Percentiles rank a stretch among this genome's conserved stretches.
These are phyloP conservation scores for Glareola pratincola DNA, from an alignment of 2,113 vertebrate genomes.

Conservation along the genomic window DNA sequence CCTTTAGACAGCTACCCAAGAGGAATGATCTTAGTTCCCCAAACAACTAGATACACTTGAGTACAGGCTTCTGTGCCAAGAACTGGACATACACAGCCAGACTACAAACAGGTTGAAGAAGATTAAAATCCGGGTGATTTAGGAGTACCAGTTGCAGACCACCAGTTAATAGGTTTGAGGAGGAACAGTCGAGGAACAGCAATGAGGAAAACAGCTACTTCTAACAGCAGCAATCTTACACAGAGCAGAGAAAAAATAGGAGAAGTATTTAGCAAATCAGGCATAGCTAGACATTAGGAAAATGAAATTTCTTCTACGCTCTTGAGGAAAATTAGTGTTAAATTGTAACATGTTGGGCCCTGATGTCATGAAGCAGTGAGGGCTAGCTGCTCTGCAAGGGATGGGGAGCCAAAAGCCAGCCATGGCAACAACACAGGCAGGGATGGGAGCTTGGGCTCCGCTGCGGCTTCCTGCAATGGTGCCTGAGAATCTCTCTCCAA, in stretches of 20 bases:
- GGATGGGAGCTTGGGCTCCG: neutral
- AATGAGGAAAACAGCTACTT: neutral
- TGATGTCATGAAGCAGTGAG: neutral
- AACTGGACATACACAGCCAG: too few relatives aligned
- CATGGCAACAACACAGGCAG: neutral
- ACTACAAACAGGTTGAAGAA: neutral
- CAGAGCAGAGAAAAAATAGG: neutral
- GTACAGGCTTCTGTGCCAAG: neutral
- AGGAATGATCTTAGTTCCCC: neutral
- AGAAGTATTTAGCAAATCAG: neutral
- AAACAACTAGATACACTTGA: neutral
- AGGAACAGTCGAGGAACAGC: neutral
- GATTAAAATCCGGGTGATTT: neutral
- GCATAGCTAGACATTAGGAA: neutral
- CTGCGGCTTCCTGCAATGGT: neutral
- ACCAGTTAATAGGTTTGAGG: neutral
- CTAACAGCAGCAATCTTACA: neutral
- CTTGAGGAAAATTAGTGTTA: neutral
- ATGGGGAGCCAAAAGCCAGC: neutral
- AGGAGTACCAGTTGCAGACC: neutral
- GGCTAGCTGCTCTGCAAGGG: neutral
- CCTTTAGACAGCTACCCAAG: neutral
- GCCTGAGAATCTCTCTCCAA: neutral
- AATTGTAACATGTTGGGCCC: neutral
- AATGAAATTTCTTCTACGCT: neutral